A percentile compares a stretch with the other conserved stretches of the same genome.
Evolutionary conservation across 2,888 invertebrate genomes (phyloP).

Genomic region (Drosophila mayaguana): DNA sequence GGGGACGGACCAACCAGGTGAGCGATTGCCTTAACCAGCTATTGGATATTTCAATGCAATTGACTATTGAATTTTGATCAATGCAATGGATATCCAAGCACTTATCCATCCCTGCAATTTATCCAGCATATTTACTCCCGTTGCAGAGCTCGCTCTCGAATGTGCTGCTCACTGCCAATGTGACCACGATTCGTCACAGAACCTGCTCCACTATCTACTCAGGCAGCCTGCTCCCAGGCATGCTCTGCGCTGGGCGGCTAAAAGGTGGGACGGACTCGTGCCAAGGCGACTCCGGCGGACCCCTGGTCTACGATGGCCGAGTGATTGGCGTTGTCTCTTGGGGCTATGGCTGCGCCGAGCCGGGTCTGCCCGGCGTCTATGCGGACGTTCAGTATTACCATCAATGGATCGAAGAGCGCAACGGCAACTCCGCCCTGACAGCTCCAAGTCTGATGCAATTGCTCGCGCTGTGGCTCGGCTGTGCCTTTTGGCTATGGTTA

Average conservation of each 20-base stretch:
- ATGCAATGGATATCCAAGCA: not conserved
- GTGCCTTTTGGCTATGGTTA: conserved; percentile 7
- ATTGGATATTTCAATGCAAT: not conserved
- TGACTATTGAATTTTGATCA: not conserved
- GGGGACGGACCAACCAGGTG: conserved; percentile 82
- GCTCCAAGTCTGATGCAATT: not conserved
- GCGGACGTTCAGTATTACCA: conserved; percentile 78
- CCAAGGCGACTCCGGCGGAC: conserved; percentile 83
- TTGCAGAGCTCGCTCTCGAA: conserved; percentile 64
- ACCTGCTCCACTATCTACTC: conserved; percentile 68
- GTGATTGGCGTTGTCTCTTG: conserved; percentile 82
- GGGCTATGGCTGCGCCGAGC: conserved; percentile 81
- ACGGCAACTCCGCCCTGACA: conserved; percentile 18
- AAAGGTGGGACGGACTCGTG: conserved; percentile 82
- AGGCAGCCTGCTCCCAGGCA: conserved; percentile 66
- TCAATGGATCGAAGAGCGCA: conserved; percentile 81
- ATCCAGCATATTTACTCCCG: not conserved
- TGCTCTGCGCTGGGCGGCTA: conserved; percentile 82
- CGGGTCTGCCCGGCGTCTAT: conserved; percentile 78
- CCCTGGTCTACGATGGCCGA: conserved; percentile 75
- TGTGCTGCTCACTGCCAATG: conserved; percentile 74
- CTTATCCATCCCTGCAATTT: not conserved
- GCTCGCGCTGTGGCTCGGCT: conserved; percentile 10
- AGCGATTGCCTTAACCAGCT: conserved; percentile 11
- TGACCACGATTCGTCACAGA: conserved; percentile 64